These are phyloP conservation scores for Centropristis striata DNA, from an alignment of 2,113 vertebrate species.

Conservation along the genomic window DNA sequence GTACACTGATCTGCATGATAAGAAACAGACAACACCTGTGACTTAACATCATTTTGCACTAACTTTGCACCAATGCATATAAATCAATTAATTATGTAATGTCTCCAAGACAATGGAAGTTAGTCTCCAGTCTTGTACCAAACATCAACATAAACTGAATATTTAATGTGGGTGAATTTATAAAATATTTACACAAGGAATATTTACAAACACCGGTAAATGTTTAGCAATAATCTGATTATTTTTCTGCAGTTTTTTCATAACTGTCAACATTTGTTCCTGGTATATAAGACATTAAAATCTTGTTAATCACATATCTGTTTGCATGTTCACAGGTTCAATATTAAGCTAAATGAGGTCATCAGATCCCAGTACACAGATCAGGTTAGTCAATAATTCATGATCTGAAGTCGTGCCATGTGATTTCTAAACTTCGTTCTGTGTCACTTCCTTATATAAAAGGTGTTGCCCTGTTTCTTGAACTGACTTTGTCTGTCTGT, in stretches of 20 bases:
- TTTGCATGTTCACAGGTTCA: constrained; percentile 68
- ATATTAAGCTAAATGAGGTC: constrained; percentile 76
- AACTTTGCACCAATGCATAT: neutral
- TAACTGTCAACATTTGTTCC: neutral
- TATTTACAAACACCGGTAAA: neutral
- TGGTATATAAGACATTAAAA: neutral
- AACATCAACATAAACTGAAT: neutral
- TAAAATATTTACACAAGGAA: neutral
- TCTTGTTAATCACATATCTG: constrained; percentile 13
- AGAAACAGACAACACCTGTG: neutral
- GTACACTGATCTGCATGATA: constrained; percentile 5
- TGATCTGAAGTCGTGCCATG: neutral
- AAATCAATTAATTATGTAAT: neutral
- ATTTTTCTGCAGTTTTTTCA: neutral
- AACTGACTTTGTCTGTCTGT: neutral
- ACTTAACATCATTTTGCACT: neutral
- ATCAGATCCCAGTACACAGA: constrained; percentile 78
- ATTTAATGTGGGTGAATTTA: neutral
- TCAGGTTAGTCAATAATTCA: constrained; percentile 71
- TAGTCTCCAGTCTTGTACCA: too few relatives aligned
- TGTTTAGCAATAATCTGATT: neutral
- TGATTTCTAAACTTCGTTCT: neutral
- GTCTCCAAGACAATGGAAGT: too few relatives aligned
- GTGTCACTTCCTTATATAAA: neutral
- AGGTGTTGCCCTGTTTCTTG: neutral